Evolutionary conservation across 2,888 invertebrate species (phyloP).

Genomic region (Stenodera caucasica): DNA sequence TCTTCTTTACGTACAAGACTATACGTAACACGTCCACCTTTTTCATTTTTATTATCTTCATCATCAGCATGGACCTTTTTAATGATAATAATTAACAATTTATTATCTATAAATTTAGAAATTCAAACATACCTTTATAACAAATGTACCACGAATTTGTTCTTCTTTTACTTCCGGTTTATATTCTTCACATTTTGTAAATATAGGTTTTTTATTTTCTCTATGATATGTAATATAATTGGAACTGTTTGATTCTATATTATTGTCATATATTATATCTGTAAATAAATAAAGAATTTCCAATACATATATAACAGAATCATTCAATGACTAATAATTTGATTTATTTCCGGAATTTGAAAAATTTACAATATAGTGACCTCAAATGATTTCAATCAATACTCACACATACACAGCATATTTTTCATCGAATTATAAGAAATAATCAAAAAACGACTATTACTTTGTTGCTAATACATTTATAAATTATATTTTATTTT

Average conservation of each 20-base stretch:
- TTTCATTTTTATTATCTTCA: conserved; percentile 70
- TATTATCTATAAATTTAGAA: conserved; percentile 16
- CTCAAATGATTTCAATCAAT: not conserved
- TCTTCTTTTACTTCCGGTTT: conserved; percentile 80
- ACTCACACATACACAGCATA: not conserved
- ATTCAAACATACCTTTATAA: conserved; percentile 66
- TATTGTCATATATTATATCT: not conserved
- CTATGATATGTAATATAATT: conserved; percentile 8
- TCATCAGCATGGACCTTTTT: conserved; percentile 71
- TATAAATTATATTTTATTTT: too few relatives aligned
- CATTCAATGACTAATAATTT: not conserved
- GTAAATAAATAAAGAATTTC: not conserved
- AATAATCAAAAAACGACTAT: too few relatives aligned
- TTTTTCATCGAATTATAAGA: too few relatives aligned
- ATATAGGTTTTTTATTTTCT: conserved; percentile 86
- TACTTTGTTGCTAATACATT: too few relatives aligned
- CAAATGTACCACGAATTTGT: conserved; percentile 67
- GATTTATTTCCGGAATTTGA: conserved; percentile 1
- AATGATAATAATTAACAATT: conserved; percentile 5
- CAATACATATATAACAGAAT: not conserved
- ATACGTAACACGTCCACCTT: conserved; percentile 81
- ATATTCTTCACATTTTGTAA: conserved; percentile 81
- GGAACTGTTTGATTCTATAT: conserved; percentile 5
- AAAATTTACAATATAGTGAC: not conserved
- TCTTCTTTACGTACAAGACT: conserved; percentile 76